phyloP scores from a whole-genome alignment of 2,797 vertebrate species.

The Alectoris magna region DNA sequence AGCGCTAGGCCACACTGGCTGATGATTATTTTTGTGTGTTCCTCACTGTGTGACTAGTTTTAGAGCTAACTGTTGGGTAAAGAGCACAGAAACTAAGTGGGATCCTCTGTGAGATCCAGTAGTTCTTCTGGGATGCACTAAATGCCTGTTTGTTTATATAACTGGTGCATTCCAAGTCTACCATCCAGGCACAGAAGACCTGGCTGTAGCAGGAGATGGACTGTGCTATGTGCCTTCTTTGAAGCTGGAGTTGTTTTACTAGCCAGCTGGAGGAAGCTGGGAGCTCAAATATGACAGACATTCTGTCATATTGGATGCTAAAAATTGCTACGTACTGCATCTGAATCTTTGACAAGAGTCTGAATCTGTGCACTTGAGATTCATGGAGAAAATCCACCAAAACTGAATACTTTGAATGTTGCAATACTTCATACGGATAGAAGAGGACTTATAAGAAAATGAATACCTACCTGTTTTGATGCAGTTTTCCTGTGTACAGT shows the following conservation, averaged over 20 bases:
- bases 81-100: background rate
- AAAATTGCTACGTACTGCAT: background rate
- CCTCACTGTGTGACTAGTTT: background rate
- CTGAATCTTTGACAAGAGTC: background rate
- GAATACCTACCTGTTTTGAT: background rate
- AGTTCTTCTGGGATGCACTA: background rate
- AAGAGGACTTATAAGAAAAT: background rate
- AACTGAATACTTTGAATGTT: background rate
- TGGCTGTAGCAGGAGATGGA: background rate
- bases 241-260: rapidly evolving
- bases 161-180: background rate
- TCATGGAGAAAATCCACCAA: background rate
- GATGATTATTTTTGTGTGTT: background rate
- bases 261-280: background rate
- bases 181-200: background rate
- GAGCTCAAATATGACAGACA: rapidly evolving
- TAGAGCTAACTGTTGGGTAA: background rate
- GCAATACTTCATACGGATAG: rapidly evolving
- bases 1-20: background rate
- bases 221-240: background rate
- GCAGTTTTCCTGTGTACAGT: background rate
- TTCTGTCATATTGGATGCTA: background rate
- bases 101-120: background rate
- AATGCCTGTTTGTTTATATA: background rate
- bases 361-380: background rate